These are phyloP conservation scores for Zootermopsis nevadensis DNA, from an alignment of 2,888 invertebrate genomes.

Conservation along the genomic window DNA sequence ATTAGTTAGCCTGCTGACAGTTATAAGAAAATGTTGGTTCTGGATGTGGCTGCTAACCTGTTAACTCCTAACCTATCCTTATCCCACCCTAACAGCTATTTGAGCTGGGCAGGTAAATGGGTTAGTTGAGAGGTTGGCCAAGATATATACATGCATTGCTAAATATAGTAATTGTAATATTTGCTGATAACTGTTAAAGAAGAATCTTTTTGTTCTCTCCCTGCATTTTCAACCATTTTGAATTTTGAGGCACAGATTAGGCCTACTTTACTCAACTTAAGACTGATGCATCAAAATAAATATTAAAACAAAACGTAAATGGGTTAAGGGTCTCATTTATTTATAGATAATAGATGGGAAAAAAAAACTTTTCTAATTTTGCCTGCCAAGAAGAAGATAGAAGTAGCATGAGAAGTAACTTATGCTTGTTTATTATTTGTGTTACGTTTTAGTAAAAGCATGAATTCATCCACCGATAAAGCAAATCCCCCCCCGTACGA, in stretches of 20 bases:
- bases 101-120: background rate
- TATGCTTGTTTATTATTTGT: background rate
- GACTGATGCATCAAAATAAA: conserved; percentile 50
- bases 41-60: background rate
- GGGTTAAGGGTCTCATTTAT: conserved; percentile 41
- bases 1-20: background rate
- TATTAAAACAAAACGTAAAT: conserved; percentile 40
- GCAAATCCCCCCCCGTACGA: background rate
- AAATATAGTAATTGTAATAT: conserved; percentile 14
- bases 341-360: conserved; percentile 44
- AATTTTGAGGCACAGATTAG: conserved; percentile 46
- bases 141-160: conserved; percentile 31
- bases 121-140: conserved; percentile 30
- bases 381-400: conserved; percentile 42
- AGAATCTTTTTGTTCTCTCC: conserved; percentile 18
- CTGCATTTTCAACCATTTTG: conserved; percentile 24
- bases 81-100: background rate
- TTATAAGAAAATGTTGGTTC: background rate
- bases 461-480: background rate
- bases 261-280: conserved; percentile 51
- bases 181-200: conserved; percentile 22
- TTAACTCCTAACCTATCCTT: background rate
- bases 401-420: background rate
- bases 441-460: background rate
- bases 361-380: conserved; percentile 41